phyloP scores from a whole-genome alignment of 23 tunicate genomes.

The Pegea sp. region DNA sequence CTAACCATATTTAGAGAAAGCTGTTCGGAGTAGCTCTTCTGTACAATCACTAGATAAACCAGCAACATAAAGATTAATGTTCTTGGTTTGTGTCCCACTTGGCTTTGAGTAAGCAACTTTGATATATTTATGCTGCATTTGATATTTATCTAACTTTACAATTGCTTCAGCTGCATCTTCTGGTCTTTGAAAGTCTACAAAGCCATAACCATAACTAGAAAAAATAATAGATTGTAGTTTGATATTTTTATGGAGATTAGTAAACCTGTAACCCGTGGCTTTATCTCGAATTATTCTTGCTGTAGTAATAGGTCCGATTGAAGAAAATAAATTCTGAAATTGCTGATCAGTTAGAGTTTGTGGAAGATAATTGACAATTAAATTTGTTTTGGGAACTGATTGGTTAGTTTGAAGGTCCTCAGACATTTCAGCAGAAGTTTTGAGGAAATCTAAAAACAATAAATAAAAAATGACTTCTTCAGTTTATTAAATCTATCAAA shows the following conservation, averaged over 20 bases:
- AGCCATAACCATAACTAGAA: slow-evolving; percentile 80
- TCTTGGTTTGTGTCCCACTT: slow-evolving; percentile 51
- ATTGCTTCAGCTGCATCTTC: slow-evolving; percentile 80
- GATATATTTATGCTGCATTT: slow-evolving; percentile 34
- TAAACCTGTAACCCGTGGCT: slow-evolving; percentile 57
- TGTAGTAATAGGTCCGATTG: slow-evolving; percentile 39
- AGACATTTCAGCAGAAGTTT: too few relatives aligned
- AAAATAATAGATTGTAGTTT: too few relatives aligned
- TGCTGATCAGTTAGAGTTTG: slow-evolving; percentile 65
- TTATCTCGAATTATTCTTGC: slow-evolving; percentile 77
- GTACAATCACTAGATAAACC: slow-evolving; percentile 26
- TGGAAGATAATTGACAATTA: slow-evolving; percentile 85
- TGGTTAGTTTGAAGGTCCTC: too few relatives aligned
- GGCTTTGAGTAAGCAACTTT: slow-evolving; percentile 93
- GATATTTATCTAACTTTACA: slow-evolving; percentile 28
- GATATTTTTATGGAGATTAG: too few relatives aligned
- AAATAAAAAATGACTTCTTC: too few relatives aligned
- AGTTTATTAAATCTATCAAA: too few relatives aligned
- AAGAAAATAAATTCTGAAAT: slow-evolving; percentile 33
- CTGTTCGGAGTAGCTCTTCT: slow-evolving; percentile 17
- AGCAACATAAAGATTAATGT: slow-evolving; percentile 66
- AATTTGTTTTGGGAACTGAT: slow-evolving; percentile 72
- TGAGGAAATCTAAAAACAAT: too few relatives aligned
- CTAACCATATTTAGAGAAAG: slow-evolving; percentile 35
- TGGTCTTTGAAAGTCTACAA: slow-evolving; percentile 37